Conservation (phyloP, 2,888 invertebrate genomes). For the Xanthia icteritia region DNA sequence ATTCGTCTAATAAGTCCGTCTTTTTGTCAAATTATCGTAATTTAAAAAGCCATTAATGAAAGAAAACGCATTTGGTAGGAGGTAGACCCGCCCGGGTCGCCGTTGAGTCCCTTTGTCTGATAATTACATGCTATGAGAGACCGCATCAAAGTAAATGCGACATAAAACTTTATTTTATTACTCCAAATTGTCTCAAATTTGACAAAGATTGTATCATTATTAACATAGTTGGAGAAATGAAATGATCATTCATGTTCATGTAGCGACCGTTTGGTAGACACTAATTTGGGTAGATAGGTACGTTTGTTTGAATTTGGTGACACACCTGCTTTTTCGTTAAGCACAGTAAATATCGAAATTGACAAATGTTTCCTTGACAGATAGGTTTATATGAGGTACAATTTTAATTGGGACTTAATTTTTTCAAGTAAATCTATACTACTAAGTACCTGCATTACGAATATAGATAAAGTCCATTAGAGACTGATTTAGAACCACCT, state of each 20-base stretch:
- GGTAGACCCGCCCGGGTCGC: conserved; percentile 64
- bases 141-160: conserved; percentile 89
- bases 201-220: conserved; percentile 87
- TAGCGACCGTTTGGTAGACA: conserved; percentile 26
- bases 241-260: conserved; percentile 71
- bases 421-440: not conserved
- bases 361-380: not conserved
- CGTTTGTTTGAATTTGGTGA: conserved; percentile 16
- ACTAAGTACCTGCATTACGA: not conserved
- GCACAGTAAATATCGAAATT: conserved; percentile 3
- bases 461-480: not conserved
- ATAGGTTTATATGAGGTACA: not conserved
- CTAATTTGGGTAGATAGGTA: conserved; percentile 13
- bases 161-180: conserved; percentile 90
- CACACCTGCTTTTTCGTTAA: conserved; percentile 42
- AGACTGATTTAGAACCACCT: too few species aligned
- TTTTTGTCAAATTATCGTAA: conserved; percentile 73
- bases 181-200: conserved; percentile 88
- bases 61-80: conserved; percentile 62
- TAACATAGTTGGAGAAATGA: conserved; percentile 78
- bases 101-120: conserved; percentile 72
- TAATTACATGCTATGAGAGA: conserved; percentile 83
- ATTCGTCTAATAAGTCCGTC: conserved; percentile 59
- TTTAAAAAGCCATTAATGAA: conserved; percentile 70
- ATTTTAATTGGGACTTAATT: not conserved